A percentile compares a stretch with the other conserved stretches of the same genome.
These are phyloP conservation scores for Trididemnum miniatum DNA, from an alignment of 23 tunicate species.

Conservation along the genomic window DNA sequence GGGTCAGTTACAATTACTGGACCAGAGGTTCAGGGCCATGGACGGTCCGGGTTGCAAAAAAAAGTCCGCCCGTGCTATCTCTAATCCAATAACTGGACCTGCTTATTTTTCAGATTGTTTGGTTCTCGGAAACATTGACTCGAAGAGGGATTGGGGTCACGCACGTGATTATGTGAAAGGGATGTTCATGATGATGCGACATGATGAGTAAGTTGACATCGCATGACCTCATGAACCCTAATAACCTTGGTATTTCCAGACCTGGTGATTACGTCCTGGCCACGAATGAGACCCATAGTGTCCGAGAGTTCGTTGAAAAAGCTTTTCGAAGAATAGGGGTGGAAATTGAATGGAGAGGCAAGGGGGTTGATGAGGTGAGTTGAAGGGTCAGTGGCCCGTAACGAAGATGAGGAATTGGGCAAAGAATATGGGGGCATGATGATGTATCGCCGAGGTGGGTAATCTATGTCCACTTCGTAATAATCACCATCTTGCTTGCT, in stretches of 20 bases:
- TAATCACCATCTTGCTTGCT: no score
- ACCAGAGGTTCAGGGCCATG: no score
- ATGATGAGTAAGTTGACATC: slow-evolving; percentile 80
- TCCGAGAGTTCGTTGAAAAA: slow-evolving; percentile 87
- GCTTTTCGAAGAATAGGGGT: slow-evolving; percentile 64
- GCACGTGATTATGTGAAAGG: slow-evolving; percentile 96
- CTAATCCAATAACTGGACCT: no score
- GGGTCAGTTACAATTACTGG: no score
- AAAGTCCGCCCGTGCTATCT: no score
- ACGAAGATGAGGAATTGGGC: no score
- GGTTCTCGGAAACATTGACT: slow-evolving; percentile 85
- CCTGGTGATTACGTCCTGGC: slow-evolving; percentile 96
- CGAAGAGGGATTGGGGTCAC: slow-evolving; percentile 99
- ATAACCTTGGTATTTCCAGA: slow-evolving; percentile 12
- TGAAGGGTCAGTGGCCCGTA: not conserved
- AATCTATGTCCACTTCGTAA: no score
- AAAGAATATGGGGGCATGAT: no score
- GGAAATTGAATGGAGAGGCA: slow-evolving; percentile 70
- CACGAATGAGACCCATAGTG: slow-evolving; percentile 91
- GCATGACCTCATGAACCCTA: not conserved
- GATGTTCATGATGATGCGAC: slow-evolving; percentile 93
- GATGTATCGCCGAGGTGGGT: no score
- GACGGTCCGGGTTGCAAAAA: no score
- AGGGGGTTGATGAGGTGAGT: slow-evolving; percentile 76
- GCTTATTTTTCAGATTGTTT: slow-evolving; percentile 38